Evolutionary conservation across 2,888 invertebrate genomes (phyloP).

Genomic region (Tetranychus piercei): DNA sequence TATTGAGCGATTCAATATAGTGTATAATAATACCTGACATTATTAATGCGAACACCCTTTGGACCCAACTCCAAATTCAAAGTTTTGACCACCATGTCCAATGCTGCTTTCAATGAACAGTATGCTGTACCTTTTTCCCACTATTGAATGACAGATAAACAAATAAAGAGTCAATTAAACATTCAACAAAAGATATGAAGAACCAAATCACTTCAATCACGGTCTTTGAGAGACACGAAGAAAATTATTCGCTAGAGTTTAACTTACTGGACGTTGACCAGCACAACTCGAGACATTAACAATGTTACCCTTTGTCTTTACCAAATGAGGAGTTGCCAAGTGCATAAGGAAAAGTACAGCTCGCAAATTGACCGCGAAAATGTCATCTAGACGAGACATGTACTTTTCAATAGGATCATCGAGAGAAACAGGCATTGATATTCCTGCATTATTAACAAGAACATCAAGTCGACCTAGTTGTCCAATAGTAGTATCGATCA

Average conservation of each 20-base stretch:
- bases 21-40: not conserved
- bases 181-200: not conserved
- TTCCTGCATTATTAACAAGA: slow-evolving; percentile 12
- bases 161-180: not conserved
- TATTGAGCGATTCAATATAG: not conserved
- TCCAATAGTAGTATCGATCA: not conserved
- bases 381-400: not conserved
- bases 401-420: not conserved
- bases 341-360: not conserved
- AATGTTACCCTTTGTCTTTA: not conserved
- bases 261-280: not conserved
- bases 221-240: too few species aligned
- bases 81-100: not conserved
- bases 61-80: not conserved
- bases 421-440: not conserved
- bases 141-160: not conserved
- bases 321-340: slow-evolving; percentile 7
- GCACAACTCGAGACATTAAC: not conserved
- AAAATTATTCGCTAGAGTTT: too few species aligned
- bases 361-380: not conserved
- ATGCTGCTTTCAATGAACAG: not conserved
- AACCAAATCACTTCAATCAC: too few species aligned
- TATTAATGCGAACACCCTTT: not conserved
- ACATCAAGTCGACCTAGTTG: not conserved
- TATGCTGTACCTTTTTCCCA: slow-evolving; percentile 1